Percentiles rank a stretch among this genome's conserved stretches.
These are phyloP conservation scores for Amphiprion percula DNA, from an alignment of 2,113 vertebrate species.

Conservation along the genomic window DNA sequence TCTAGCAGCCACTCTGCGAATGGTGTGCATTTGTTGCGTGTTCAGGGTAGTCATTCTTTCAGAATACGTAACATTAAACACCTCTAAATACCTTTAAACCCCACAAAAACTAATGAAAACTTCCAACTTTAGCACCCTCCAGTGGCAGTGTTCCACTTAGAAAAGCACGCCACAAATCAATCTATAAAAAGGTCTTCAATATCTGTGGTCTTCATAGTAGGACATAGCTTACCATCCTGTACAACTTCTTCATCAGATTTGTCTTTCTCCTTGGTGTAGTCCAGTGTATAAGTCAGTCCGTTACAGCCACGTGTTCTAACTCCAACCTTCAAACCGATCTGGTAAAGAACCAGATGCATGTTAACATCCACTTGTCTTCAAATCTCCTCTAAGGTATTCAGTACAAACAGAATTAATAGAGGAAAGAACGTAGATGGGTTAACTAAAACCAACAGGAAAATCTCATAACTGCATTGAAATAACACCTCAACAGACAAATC, in stretches of 20 bases:
- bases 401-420: background rate
- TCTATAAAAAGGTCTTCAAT: no score
- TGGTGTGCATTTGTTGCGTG: no score
- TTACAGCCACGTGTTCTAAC: constrained; percentile 98
- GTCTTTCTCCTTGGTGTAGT: constrained; percentile 93
- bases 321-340: constrained; percentile 96
- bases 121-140: no score
- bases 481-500: no score
- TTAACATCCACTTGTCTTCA: fast-evolving
- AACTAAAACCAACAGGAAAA: background rate
- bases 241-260: constrained; percentile 95
- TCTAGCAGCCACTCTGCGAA: no score
- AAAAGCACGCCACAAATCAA: no score
- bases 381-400: background rate
- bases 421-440: background rate
- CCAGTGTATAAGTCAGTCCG: constrained; percentile 95
- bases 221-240: constrained; percentile 89
- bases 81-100: no score
- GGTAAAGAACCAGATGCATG: constrained; percentile 26
- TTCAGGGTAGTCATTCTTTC: no score
- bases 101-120: no score
- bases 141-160: no score
- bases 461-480: background rate
- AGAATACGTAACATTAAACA: no score
- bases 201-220: no score